A percentile compares a stretch with the other conserved stretches of the same genome.
These are phyloP conservation scores for Atopsyche davidsoni DNA, from an alignment of 1,140 invertebrate species.

Conservation along the genomic window DNA sequence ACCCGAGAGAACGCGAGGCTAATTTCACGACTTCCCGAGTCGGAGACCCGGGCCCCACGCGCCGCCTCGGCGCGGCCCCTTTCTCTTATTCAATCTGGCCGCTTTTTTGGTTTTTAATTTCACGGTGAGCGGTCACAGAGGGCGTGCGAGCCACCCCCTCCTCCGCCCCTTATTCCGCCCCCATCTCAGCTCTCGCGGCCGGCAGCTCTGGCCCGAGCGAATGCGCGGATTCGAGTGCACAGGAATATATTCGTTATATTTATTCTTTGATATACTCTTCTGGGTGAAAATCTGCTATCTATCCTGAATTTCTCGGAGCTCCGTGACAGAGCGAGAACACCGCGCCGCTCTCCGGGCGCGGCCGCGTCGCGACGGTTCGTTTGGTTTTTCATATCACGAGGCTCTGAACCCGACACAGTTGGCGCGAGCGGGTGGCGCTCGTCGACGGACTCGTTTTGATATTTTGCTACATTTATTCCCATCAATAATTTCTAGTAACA, in stretches of 20 bases:
- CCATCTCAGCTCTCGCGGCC: not conserved
- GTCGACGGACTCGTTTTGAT: too few species aligned
- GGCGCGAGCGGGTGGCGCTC: not conserved
- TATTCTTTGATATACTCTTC: too few species aligned
- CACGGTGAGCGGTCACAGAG: slow-evolving; percentile 30
- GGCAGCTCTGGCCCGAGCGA: not conserved
- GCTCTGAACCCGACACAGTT: not conserved
- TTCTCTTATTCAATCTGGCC: slow-evolving; percentile 31
- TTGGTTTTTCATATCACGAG: not conserved
- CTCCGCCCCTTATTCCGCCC: not conserved
- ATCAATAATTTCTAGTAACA: too few species aligned
- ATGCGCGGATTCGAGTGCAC: too few species aligned
- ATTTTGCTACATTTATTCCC: too few species aligned
- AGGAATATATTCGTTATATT: slow-evolving; percentile 6
- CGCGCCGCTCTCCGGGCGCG: slow-evolving; percentile 4
- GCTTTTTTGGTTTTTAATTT: slow-evolving; percentile 32
- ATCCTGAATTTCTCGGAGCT: too few species aligned
- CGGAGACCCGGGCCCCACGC: slow-evolving; percentile 4
- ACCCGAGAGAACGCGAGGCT: too few species aligned
- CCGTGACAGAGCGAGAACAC: too few species aligned
- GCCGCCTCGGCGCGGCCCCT: slow-evolving; percentile 18
- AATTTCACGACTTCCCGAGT: too few species aligned
- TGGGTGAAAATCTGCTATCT: too few species aligned
- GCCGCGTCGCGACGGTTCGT: not conserved
- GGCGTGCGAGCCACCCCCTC: slow-evolving; percentile 14